Conservation (phyloP, 2,888 invertebrate genomes). For the Neoitamus cyanurus region DNA sequence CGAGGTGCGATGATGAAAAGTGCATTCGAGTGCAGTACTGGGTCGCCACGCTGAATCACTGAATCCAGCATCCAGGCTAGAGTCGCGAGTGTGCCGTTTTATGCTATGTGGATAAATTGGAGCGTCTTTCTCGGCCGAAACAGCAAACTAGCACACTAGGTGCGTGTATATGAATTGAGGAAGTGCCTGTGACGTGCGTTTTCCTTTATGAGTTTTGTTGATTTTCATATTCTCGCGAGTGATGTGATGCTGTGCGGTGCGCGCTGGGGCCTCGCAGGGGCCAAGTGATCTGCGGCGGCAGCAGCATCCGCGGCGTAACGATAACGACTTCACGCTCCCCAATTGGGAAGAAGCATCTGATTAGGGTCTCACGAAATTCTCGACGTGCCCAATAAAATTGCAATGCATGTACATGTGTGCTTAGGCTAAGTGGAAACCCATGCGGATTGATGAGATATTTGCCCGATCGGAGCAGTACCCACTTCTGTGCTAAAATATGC, state of each 20-base stretch:
- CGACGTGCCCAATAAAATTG: neutral
- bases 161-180: slow-evolving; percentile 25
- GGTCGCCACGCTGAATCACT: neutral
- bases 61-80: neutral
- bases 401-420: neutral
- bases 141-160: neutral
- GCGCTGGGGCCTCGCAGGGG: neutral
- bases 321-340: neutral
- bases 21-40: neutral
- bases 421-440: neutral
- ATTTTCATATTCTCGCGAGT: neutral
- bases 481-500: slow-evolving; percentile 33
- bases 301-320: neutral
- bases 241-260: neutral
- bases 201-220: neutral
- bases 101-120: slow-evolving; percentile 20
- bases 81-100: neutral
- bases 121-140: neutral
- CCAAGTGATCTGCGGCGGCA: neutral
- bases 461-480: neutral
- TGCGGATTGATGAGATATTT: neutral
- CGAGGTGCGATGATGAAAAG: slow-evolving; percentile 2
- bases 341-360: neutral
- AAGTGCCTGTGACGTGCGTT: slow-evolving; percentile 33
- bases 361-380: neutral